Base-by-base conservation (phyloP, 2,888 invertebrate genomes). In the Acleris laterana region DNA sequence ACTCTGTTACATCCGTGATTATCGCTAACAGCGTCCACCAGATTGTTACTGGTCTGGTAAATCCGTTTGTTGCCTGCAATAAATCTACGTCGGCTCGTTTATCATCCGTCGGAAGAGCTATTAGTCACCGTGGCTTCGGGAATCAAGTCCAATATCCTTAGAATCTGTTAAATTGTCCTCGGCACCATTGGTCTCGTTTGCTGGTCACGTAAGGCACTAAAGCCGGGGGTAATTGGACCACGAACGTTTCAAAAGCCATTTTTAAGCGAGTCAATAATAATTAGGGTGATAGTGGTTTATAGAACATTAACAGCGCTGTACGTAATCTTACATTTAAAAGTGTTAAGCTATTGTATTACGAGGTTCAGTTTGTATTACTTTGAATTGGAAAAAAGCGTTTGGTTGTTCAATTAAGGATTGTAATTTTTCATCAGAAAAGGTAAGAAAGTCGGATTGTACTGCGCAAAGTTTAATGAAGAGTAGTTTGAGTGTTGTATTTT, bases 121-220 rank as follows among this genome's bases (percentile, higher is more conserved):
- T 72, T 72, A 70, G 69, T 70, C 70, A 70, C 11, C 66, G 19
- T 55, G 38, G 66, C 67, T 69, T 65, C 69, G 55, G 69, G 60
- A 68, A 67, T 62, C 68, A 61, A 46, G 51, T 49, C 60, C 61
- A 61, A 68, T 66, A 66, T 68, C 68, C 53, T 52, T 48, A 52
- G 68, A 52, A 65, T 51, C 51, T 53, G 53, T 63, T 51, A 48
- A 65, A 60, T 62, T 50, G 59, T 63, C 46, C 59, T 59, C 51
- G 55, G 51, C 44, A 57, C 50, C n/a, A 38, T 55, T 52, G 42
- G 28, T 68, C 59, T 46, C 20, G 56, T 49, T 62, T 50, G 59
- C 62, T 56, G 44, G 64, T 63, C 69, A 61, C 65, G 65, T 65
- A 60, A 53, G 59, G 52, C 19, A 38, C 9, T 48, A 28, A 49